Percentiles rank a stretch among this genome's conserved stretches.
Evolutionary conservation across 2,888 invertebrate species (phyloP).

Genomic region (Aproaerema taeniolella): DNA sequence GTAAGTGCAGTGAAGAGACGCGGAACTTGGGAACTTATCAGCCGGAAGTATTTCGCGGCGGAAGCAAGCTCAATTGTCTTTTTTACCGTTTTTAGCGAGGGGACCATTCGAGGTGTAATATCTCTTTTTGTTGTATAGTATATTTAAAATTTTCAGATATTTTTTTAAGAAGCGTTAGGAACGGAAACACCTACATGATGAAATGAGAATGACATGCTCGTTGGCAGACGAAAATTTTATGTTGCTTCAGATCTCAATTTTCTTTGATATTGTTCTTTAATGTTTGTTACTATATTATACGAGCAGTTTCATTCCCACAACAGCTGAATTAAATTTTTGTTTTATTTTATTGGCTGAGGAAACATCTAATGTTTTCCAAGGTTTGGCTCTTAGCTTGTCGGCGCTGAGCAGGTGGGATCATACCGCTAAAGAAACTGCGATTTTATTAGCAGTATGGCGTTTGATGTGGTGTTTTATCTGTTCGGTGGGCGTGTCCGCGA

Average conservation of each 20-base stretch:
- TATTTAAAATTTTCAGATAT: slow-evolving; percentile 25
- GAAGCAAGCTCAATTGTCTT: slow-evolving; percentile 51
- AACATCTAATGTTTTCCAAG: slow-evolving; percentile 20
- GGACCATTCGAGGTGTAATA: slow-evolving; percentile 29
- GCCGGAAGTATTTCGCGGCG: slow-evolving; percentile 55
- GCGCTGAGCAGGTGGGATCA: slow-evolving; percentile 6
- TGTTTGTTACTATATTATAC: slow-evolving; percentile 1
- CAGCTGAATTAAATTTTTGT: slow-evolving; percentile 8
- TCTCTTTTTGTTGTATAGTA: slow-evolving; percentile 27
- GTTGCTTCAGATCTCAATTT: too few relatives aligned
- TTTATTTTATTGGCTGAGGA: slow-evolving; percentile 11
- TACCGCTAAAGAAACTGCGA: slow-evolving; percentile 37
- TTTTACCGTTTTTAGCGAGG: slow-evolving; percentile 47
- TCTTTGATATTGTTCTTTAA: too few relatives aligned
- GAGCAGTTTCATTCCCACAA: slow-evolving; percentile 2
- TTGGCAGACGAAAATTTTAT: too few relatives aligned
- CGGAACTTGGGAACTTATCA: too few relatives aligned
- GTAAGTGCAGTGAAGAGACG: too few relatives aligned
- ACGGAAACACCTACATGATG: not conserved
- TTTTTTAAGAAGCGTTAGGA: not conserved
- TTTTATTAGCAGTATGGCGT: slow-evolving; percentile 53
- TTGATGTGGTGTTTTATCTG: slow-evolving; percentile 75
- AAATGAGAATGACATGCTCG: not conserved
- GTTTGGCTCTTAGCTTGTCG: slow-evolving; percentile 12
- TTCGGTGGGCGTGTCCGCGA: slow-evolving; percentile 62